Conservation (phyloP, 2,888 invertebrate genomes). For the Nomada ferruginata region DNA sequence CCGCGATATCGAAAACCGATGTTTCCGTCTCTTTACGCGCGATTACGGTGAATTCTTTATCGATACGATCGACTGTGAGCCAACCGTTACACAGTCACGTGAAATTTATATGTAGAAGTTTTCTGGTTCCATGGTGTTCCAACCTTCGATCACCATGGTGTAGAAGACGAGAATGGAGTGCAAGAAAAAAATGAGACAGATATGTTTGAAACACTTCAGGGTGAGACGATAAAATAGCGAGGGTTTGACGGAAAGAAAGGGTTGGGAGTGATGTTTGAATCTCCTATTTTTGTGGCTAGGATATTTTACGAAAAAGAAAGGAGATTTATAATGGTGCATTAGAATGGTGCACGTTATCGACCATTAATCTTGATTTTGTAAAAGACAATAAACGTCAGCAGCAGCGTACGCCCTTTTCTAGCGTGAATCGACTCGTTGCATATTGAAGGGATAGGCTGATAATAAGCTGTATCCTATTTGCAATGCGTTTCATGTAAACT, state of each 20-base stretch:
- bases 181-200: background rate
- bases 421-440: slow-evolving; percentile 28
- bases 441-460: slow-evolving; percentile 6
- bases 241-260: background rate
- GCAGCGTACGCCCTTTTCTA: slow-evolving; percentile 38
- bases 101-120: slow-evolving; percentile 26
- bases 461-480: slow-evolving; percentile 36
- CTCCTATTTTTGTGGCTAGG: background rate
- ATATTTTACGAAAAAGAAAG: background rate
- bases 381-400: slow-evolving; percentile 34
- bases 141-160: background rate
- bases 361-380: slow-evolving; percentile 45
- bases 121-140: background rate
- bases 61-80: slow-evolving; percentile 30
- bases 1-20: slow-evolving; percentile 52
- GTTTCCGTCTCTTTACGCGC: slow-evolving; percentile 40
- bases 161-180: background rate
- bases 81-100: background rate
- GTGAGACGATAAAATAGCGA: slow-evolving; percentile 6
- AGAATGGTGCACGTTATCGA: slow-evolving; percentile 11
- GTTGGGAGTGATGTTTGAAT: background rate
- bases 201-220: background rate
- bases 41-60: slow-evolving; percentile 30
- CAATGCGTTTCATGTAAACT: slow-evolving; percentile 14
- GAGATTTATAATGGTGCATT: background rate